Conservation (phyloP, 2,797 vertebrate genomes). For the Ceyx erithaca region DNA sequence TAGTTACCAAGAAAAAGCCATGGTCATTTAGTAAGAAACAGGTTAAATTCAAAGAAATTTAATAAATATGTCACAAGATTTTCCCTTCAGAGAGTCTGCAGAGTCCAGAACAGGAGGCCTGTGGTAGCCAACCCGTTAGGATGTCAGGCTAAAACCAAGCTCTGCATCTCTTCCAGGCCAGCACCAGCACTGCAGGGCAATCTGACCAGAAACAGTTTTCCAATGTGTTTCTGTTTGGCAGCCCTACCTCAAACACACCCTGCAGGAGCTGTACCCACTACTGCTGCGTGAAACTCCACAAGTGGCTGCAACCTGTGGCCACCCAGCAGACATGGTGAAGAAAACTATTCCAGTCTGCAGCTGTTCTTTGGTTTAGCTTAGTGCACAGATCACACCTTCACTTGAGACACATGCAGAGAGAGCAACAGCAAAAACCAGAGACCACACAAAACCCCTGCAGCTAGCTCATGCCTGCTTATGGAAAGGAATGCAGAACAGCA, state of each 20-base stretch:
- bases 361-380: not conserved
- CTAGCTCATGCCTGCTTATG: not conserved
- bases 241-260: not conserved
- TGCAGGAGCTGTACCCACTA: not conserved
- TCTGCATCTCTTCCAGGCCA: not conserved
- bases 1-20: not conserved
- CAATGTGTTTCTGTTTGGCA: not conserved
- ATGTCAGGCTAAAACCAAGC: not conserved
- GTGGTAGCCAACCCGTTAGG: fast-evolving
- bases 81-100: not conserved
- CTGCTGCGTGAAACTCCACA: not conserved
- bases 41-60: not conserved
- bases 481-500: not conserved
- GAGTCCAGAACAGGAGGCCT: not conserved
- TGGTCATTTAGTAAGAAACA: not conserved
- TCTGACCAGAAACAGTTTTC: not conserved
- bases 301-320: not conserved
- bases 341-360: not conserved
- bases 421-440: not conserved
- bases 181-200: not conserved
- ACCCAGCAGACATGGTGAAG: not conserved
- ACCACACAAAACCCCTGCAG: not conserved
- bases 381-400: not conserved
- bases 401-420: not conserved
- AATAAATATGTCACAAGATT: not conserved